phyloP scores from a whole-genome alignment of 1,140 invertebrate species.

The Polypedilum pembai region DNA sequence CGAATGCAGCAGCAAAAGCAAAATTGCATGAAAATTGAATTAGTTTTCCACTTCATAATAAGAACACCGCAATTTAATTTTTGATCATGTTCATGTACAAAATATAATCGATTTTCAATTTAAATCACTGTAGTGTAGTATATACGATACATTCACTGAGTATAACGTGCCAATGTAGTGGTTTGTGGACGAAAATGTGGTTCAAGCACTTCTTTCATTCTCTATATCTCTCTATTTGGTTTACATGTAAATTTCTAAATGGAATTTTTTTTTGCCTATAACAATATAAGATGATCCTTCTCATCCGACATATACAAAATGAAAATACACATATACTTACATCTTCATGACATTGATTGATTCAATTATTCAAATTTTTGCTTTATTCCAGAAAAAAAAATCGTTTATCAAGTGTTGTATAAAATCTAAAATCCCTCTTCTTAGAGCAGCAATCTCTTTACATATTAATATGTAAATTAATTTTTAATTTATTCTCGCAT shows the following conservation, averaged over 20 bases:
- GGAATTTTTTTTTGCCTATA: neutral
- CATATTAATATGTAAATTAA: slow-evolving; percentile 1
- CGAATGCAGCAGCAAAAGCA: neutral
- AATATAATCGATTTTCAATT: slow-evolving; percentile 4
- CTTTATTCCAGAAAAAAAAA: neutral
- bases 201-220: neutral
- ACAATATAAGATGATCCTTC: no score
- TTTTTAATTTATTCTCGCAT: slow-evolving; percentile 4
- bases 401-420: neutral
- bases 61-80: neutral
- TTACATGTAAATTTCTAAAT: neutral
- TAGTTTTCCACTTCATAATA: neutral
- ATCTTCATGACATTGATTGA: slow-evolving; percentile 3
- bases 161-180: neutral
- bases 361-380: neutral
- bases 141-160: no score
- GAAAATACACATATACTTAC: no score
- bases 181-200: neutral
- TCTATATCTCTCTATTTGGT: no score
- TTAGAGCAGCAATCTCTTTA: neutral
- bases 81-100: neutral
- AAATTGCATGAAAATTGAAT: slow-evolving; percentile 14
- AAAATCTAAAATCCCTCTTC: neutral
- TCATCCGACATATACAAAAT: no score
- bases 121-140: neutral